These are phyloP conservation scores for Simalia tracyae DNA, from an alignment of 2,797 vertebrate species.

Conservation along the genomic window DNA sequence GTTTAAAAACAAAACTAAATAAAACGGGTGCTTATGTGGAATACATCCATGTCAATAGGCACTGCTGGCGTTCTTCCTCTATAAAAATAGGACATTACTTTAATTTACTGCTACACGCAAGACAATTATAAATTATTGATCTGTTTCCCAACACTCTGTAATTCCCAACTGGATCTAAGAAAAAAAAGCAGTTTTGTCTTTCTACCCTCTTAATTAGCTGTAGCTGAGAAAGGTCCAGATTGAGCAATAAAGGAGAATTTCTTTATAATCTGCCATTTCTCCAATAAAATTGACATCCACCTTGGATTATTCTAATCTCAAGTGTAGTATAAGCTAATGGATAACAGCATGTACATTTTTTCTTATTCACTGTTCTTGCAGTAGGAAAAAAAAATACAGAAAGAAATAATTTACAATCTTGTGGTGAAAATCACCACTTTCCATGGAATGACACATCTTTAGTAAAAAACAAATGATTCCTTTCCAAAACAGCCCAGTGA, in stretches of 20 bases:
- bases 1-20: conserved; percentile 50
- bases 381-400: not conserved
- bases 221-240: conserved; percentile 32
- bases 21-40: conserved; percentile 53
- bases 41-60: conserved; percentile 54
- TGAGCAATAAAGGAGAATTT: conserved; percentile 30
- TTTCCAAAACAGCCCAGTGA: not conserved
- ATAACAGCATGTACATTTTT: not conserved
- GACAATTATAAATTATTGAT: conserved; percentile 58
- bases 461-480: not conserved
- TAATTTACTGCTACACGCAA: conserved; percentile 58
- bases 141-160: conserved; percentile 39
- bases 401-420: conserved; percentile 16
- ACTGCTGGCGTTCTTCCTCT: conserved; percentile 36
- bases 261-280: conserved; percentile 52
- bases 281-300: conserved; percentile 16
- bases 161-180: conserved; percentile 18
- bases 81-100: conserved; percentile 54
- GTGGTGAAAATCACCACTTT: conserved; percentile 26
- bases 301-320: conserved; percentile 16
- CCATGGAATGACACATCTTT: not conserved
- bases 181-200: conserved; percentile 33
- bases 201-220: conserved; percentile 45
- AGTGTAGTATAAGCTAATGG: not conserved
- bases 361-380: not conserved